Conservation (phyloP, 2,797 vertebrate species). For the Lithobates sylvaticus region DNA sequence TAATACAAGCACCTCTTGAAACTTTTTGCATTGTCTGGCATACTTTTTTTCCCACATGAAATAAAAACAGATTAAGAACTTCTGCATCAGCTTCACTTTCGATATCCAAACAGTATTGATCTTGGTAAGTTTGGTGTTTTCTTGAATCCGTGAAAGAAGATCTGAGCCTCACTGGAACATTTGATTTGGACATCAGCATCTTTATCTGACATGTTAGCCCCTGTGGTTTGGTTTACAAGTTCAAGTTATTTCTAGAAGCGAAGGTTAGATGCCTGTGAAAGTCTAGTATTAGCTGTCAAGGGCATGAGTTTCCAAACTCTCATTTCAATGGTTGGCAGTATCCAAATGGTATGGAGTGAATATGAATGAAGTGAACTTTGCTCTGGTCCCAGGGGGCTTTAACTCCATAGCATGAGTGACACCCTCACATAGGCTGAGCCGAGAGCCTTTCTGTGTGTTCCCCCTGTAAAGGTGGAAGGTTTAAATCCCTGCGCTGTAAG, state of each 20-base stretch:
- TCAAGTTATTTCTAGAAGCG: conserved; percentile 35
- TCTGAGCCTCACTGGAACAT: neutral
- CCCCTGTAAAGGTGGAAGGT: conserved; percentile 48
- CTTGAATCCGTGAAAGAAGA: neutral
- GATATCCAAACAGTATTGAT: neutral
- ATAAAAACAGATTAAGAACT: neutral
- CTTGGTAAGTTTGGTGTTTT: neutral
- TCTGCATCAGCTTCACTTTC: neutral
- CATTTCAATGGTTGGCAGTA: conserved; percentile 42
- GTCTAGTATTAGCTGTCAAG: conserved; percentile 49
- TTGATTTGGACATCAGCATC: conserved; percentile 26
- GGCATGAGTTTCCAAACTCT: conserved; percentile 14
- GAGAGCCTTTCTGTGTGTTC: conserved; percentile 59
- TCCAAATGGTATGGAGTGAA: conserved; percentile 46
- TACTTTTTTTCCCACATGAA: neutral
- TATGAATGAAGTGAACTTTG: conserved; percentile 57
- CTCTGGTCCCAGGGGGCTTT: conserved; percentile 47
- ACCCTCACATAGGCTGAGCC: conserved; percentile 30
- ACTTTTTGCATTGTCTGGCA: neutral
- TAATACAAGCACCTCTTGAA: too few species aligned
- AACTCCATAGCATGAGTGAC: conserved; percentile 55
- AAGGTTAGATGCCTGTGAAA: conserved; percentile 51
- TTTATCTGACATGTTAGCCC: conserved; percentile 23
- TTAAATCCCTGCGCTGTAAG: conserved; percentile 58
- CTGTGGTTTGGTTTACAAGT: conserved; percentile 31